A percentile compares a stretch with the other conserved stretches of the same genome.
Evolutionary conservation across 2,113 vertebrate species (phyloP).

Genomic region (Tragelaphus scriptus): DNA sequence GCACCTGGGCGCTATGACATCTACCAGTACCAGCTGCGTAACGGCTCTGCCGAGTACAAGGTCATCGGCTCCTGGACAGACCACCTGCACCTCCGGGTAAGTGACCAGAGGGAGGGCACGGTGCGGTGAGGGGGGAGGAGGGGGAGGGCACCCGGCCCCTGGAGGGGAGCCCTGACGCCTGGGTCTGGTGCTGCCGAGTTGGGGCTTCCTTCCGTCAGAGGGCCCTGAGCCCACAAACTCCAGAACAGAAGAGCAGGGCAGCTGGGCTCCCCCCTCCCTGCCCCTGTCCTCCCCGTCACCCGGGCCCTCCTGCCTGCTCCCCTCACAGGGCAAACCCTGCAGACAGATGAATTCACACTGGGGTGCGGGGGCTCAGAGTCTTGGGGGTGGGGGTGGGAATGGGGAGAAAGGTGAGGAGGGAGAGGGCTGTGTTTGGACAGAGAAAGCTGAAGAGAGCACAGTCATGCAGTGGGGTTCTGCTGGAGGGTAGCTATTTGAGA

Average conservation of each 20-base stretch:
- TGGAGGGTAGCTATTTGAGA: background rate
- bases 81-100: slow-evolving; percentile 90
- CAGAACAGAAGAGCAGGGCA: background rate
- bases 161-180: rapidly evolving
- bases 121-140: background rate
- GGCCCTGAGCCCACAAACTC: background rate
- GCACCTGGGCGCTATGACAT: slow-evolving; percentile 95
- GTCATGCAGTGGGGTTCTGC: background rate
- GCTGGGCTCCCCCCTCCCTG: background rate
- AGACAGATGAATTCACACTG: rapidly evolving
- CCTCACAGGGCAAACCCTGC: background rate
- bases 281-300: background rate
- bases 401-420: rapidly evolving
- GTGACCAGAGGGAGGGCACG: background rate
- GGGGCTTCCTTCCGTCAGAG: background rate
- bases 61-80: slow-evolving; percentile 94
- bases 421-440: background rate
- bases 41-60: slow-evolving; percentile 89
- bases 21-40: slow-evolving; percentile 95
- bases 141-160: too few species aligned
- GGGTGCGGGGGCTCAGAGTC: background rate
- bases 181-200: background rate
- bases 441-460: background rate
- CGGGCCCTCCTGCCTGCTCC: background rate
- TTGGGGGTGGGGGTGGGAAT: rapidly evolving